A percentile compares a stretch with the other conserved stretches of the same genome.
These are phyloP conservation scores for Nyctibius bracteatus DNA, from an alignment of 2,113 vertebrate species.

Conservation along the genomic window DNA sequence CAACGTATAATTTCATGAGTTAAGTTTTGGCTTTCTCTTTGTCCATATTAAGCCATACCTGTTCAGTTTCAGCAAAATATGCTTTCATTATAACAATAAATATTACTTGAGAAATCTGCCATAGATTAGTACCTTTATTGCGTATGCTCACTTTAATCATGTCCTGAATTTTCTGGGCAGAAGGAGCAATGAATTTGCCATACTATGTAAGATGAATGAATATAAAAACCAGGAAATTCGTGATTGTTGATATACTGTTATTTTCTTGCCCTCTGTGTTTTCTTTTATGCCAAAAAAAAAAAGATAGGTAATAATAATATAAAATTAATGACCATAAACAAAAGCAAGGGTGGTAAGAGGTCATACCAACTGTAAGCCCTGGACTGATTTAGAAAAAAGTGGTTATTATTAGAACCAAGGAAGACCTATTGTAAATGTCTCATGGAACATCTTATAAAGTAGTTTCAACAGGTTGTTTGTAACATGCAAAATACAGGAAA, in stretches of 20 bases:
- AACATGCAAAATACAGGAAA: not conserved
- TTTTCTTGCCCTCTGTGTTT: not conserved
- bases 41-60: not conserved
- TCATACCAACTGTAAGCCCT: not conserved
- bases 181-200: not conserved
- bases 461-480: not conserved
- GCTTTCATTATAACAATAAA: not conserved
- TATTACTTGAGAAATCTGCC: not conserved
- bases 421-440: not conserved
- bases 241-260: not conserved
- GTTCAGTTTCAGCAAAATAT: not conserved
- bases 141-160: not conserved
- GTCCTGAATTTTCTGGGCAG: not conserved
- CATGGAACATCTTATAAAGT: not conserved
- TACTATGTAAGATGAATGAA: not conserved
- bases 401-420: not conserved
- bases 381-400: not conserved
- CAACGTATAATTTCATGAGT: not conserved
- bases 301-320: not conserved
- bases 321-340: not conserved
- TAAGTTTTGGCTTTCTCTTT: not conserved
- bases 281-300: not conserved
- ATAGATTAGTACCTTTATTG: not conserved
- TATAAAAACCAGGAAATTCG: not conserved
- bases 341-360: not conserved